These are phyloP conservation scores for Chrysomela aeneicollis DNA, from an alignment of 2,888 invertebrate genomes.

Conservation along the genomic window DNA sequence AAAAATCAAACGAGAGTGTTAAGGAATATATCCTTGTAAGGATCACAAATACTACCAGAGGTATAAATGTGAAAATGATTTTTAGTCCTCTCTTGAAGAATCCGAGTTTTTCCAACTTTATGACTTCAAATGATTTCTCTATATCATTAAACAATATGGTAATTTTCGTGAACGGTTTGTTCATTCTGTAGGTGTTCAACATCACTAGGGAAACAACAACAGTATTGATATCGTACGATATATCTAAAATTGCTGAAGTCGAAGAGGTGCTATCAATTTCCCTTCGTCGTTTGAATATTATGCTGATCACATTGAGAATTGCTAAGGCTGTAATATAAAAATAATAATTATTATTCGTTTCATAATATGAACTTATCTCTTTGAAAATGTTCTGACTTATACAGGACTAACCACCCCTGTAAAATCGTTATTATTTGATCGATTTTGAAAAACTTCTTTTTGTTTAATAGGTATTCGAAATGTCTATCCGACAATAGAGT, in stretches of 20 bases:
- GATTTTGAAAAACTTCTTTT: too few species aligned
- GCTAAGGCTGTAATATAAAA: background rate
- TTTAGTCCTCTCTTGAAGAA: background rate
- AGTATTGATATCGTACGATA: background rate
- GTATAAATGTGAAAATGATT: background rate
- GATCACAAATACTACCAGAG: background rate
- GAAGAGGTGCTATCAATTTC: background rate
- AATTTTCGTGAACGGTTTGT: background rate
- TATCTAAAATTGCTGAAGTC: background rate
- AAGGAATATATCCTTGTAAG: background rate
- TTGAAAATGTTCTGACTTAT: too few species aligned
- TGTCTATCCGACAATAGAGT: too few species aligned
- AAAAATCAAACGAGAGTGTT: background rate
- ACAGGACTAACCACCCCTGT: too few species aligned
- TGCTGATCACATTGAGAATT: background rate
- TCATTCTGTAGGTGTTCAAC: background rate
- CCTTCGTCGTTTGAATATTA: background rate
- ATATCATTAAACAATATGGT: background rate
- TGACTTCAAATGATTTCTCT: background rate
- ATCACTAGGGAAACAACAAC: background rate
- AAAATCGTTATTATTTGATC: too few species aligned
- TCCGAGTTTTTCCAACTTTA: background rate
- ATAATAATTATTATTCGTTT: background rate
- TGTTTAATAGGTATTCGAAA: too few species aligned
- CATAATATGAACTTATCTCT: too few species aligned